These are phyloP conservation scores for Cryptocephalus primarius DNA, from an alignment of 2,888 invertebrate species.

Conservation along the genomic window DNA sequence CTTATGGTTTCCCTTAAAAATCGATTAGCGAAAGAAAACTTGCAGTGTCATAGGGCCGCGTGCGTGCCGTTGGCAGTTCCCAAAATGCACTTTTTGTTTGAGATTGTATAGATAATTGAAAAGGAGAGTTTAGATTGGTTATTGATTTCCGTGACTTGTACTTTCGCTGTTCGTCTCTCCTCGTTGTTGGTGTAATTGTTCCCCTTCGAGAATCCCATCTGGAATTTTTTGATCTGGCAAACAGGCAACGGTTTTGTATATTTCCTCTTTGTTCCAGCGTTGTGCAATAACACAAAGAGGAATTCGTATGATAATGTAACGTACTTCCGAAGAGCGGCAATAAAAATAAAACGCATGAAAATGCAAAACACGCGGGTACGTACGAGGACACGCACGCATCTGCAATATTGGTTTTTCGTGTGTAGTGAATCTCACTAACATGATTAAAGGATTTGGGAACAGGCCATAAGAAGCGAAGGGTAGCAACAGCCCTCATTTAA, in stretches of 20 bases:
- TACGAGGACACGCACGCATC: constrained; percentile 3
- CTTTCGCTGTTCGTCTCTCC: constrained; percentile 1
- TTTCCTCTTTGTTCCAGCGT: too few relatives aligned
- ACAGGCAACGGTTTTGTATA: too few relatives aligned
- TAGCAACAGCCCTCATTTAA: constrained; percentile 24
- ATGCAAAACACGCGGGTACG: not conserved
- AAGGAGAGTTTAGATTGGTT: constrained; percentile 20
- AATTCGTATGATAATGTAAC: too few relatives aligned
- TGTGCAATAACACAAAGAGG: too few relatives aligned
- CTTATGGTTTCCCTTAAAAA: not conserved
- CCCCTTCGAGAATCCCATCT: too few relatives aligned
- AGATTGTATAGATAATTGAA: constrained; percentile 17
- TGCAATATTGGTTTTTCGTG: constrained; percentile 11
- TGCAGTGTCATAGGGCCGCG: constrained; percentile 10
- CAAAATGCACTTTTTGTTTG: constrained; percentile 8
- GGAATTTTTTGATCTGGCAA: too few relatives aligned
- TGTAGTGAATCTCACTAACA: constrained; percentile 16
- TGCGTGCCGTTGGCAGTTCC: constrained; percentile 8
- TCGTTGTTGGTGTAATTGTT: constrained; percentile 12
- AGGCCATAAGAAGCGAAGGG: constrained; percentile 16
- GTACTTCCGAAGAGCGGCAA: too few relatives aligned
- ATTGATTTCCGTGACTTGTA: constrained; percentile 20
- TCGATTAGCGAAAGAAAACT: constrained; percentile 6
- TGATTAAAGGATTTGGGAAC: constrained; percentile 30
- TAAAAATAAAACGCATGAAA: too few relatives aligned